These are phyloP conservation scores for Cyrtonyx montezumae DNA, from an alignment of 2,113 vertebrate species.

Conservation along the genomic window DNA sequence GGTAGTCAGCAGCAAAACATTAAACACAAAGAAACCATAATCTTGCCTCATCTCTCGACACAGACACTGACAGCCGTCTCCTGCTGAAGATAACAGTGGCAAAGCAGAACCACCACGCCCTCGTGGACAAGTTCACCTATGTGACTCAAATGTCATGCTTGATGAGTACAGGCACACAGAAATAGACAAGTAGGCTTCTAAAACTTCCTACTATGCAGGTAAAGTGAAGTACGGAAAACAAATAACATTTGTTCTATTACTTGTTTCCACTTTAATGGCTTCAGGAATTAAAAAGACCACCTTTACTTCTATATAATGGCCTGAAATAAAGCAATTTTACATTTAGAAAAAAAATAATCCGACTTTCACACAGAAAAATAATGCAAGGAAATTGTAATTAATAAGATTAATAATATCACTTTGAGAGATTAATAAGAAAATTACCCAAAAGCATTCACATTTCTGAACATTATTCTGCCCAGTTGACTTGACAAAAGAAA, in stretches of 20 bases:
- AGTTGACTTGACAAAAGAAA: not conserved
- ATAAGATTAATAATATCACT: too few species aligned
- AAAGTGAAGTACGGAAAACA: not conserved
- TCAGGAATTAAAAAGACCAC: not conserved
- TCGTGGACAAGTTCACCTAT: not conserved
- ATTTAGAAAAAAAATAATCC: not conserved
- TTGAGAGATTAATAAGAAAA: not conserved
- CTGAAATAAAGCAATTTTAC: not conserved
- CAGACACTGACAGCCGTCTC: too few species aligned
- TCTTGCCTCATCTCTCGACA: not conserved
- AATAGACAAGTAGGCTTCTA: not conserved
- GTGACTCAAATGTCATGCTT: accelerated
- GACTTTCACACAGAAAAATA: not conserved
- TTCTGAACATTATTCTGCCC: not conserved
- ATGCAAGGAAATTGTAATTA: not conserved
- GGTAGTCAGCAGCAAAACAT: not conserved
- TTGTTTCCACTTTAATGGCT: not conserved
- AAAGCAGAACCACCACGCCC: not conserved
- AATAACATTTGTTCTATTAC: not conserved
- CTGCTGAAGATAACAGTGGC: too few species aligned
- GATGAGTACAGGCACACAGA: not conserved
- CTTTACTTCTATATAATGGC: not conserved
- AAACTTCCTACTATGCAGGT: not conserved
- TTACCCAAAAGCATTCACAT: not conserved
- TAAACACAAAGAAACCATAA: not conserved